A percentile compares a stretch with the other conserved stretches of the same genome.
Conservation (phyloP, 2,113 vertebrate genomes). For the Paedocypris sp. region DNA sequence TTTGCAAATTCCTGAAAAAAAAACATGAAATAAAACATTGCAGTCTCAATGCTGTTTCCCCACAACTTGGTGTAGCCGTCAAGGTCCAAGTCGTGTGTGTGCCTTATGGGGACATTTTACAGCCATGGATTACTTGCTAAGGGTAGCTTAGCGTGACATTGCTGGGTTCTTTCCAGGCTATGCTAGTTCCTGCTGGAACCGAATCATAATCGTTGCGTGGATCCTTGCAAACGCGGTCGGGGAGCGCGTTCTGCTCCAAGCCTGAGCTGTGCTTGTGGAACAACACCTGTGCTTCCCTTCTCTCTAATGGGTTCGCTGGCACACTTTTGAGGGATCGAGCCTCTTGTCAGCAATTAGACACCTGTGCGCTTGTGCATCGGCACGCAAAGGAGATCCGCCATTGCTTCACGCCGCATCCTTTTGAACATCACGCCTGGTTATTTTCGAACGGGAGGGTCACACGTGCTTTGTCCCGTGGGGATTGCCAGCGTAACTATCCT, state of each 20-base stretch:
- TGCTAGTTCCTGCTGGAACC: neutral
- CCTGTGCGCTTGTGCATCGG: constrained; percentile 26
- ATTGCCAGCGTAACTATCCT: neutral
- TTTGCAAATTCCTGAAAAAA: too few species aligned
- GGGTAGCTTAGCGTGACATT: constrained; percentile 16
- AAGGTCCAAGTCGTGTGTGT: neutral
- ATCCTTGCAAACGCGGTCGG: neutral
- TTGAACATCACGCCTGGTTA: neutral
- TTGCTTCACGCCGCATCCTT: neutral
- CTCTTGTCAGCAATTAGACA: constrained; percentile 42
- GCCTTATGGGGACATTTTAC: neutral
- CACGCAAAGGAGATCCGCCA: neutral
- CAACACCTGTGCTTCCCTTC: constrained; percentile 29
- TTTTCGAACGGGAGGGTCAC: neutral
- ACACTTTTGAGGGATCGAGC: constrained; percentile 13
- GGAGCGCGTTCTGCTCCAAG: neutral
- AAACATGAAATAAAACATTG: too few species aligned
- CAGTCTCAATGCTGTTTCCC: too few species aligned
- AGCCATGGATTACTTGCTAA: constrained; percentile 3
- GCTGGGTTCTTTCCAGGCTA: neutral
- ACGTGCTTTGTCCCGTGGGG: neutral
- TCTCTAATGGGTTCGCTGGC: constrained; percentile 32
- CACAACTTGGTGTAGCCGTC: neutral
- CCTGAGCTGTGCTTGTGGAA: constrained; percentile 8
- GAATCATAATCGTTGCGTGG: neutral